Base-by-base conservation (phyloP, 2,797 vertebrate genomes). In the Pogonophryne albipinna region DNA sequence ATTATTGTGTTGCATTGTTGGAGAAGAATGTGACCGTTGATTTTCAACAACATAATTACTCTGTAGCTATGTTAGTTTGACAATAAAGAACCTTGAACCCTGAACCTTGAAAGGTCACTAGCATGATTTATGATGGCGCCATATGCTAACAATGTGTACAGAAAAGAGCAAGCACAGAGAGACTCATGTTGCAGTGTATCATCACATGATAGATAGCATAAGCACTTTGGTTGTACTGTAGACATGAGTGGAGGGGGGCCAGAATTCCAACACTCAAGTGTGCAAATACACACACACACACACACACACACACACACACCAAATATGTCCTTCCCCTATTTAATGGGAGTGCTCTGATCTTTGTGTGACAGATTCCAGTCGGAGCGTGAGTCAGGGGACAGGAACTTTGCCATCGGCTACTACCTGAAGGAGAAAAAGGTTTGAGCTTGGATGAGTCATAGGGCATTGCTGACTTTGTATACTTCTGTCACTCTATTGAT, bases 341-440 rank as follows among this genome's bases (percentile, higher is more conserved):
- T 85, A 74, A 90, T 45, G 47, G 46, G 27, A 46, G 19, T 45
- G 17, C 16, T 80, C 17, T 87, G 51, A 14, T 83, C 55, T 86
- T 66, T 87, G 46, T 84, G 78, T 86, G 73, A 46, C 89, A 99
- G 98, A 87, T 99, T 99, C 95, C 98, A 99, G 91, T 99, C 98
- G 0, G 97, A 99, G 94, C 96, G 98, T 78, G 95, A 99, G 93
- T 98, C 97, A 56, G 97, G 98, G 74, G 98, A 99, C 86, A 94
- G 98, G 84, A 99, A 99, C 94, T 99, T 99, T 88, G 98, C 98
- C 75, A 99, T 99, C 3, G 98, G 98, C 84, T 99, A 99, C 91
- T 99, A 99, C 87, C 93, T 99, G 82, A 99, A 99, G 87, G 98
- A 99, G 86, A 99, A 99, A 93, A 99, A 99, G 97, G 98, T 99